A percentile compares a stretch with the other conserved stretches of the same genome.
phyloP scores from a whole-genome alignment of 2,113 vertebrate genomes.

The Hemibagrus wyckioides region DNA sequence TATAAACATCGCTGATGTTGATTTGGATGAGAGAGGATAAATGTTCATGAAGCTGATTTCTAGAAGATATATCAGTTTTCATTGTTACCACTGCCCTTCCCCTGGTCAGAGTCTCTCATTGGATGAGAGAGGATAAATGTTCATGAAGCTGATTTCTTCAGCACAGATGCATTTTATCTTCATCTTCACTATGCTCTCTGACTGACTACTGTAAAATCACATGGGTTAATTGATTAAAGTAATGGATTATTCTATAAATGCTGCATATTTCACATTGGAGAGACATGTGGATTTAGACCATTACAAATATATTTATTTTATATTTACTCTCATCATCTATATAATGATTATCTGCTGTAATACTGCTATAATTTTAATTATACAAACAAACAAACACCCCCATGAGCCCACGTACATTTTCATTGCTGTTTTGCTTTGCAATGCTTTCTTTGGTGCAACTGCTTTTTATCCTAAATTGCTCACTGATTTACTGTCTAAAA shows the following conservation, averaged over 20 bases:
- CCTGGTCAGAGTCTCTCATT: no score
- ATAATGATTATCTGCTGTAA: no score
- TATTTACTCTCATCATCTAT: no score
- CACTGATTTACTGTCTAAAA: slow-evolving; percentile 18
- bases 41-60: no score
- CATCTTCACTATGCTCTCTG: no score
- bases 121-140: neutral
- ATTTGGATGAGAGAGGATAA: no score
- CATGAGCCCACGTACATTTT: slow-evolving; percentile 14
- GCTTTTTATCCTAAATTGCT: slow-evolving; percentile 4
- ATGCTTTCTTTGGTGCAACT: neutral
- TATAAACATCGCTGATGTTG: no score
- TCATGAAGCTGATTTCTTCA: neutral
- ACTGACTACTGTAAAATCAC: neutral
- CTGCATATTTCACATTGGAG: neutral
- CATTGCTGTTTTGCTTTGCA: slow-evolving; percentile 11
- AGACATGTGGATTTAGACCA: neutral
- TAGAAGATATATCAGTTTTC: no score
- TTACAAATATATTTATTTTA: no score
- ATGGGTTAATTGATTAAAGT: neutral
- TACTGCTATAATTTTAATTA: no score
- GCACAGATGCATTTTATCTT: neutral
- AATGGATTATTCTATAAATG: neutral
- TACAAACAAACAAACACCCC: neutral
- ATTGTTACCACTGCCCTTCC: no score